phyloP scores from a whole-genome alignment of 2,888 invertebrate genomes.

The Sinodicranocentrus sp. region DNA sequence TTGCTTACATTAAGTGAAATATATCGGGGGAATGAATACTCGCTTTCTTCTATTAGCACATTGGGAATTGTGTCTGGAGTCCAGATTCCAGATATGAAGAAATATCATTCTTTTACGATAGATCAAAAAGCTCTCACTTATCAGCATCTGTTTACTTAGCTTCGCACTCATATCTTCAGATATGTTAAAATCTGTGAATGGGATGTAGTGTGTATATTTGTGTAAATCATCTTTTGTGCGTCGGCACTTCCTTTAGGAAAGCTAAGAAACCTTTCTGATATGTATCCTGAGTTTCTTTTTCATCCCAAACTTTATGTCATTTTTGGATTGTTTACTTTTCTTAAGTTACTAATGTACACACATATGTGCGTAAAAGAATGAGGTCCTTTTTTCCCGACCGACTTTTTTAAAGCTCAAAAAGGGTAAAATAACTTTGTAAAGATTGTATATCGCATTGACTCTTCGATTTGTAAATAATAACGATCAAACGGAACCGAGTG shows the following conservation, averaged over 20 bases:
- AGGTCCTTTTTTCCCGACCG: slow-evolving; percentile 17
- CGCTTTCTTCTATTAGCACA: too few species aligned
- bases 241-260: slow-evolving; percentile 44
- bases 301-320: slow-evolving; percentile 31
- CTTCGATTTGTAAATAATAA: slow-evolving; percentile 32
- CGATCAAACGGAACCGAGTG: slow-evolving; percentile 43
- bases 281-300: slow-evolving; percentile 25
- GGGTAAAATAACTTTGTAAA: not conserved
- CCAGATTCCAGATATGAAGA: too few species aligned
- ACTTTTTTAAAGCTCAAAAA: slow-evolving; percentile 8
- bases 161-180: too few species aligned
- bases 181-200: not conserved
- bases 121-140: too few species aligned
- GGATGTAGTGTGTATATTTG: not conserved
- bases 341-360: slow-evolving; percentile 23
- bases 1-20: too few species aligned
- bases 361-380: slow-evolving; percentile 30
- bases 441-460: not conserved
- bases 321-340: slow-evolving; percentile 49
- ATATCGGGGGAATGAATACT: too few species aligned
- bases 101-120: too few species aligned
- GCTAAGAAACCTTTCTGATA: slow-evolving; percentile 30
- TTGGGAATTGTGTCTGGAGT: too few species aligned
- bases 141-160: too few species aligned
- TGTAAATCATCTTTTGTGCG: slow-evolving; percentile 20